Evolutionary conservation across 1,140 invertebrate genomes (phyloP).

Genomic region (Lysiphlebus fabarum): DNA sequence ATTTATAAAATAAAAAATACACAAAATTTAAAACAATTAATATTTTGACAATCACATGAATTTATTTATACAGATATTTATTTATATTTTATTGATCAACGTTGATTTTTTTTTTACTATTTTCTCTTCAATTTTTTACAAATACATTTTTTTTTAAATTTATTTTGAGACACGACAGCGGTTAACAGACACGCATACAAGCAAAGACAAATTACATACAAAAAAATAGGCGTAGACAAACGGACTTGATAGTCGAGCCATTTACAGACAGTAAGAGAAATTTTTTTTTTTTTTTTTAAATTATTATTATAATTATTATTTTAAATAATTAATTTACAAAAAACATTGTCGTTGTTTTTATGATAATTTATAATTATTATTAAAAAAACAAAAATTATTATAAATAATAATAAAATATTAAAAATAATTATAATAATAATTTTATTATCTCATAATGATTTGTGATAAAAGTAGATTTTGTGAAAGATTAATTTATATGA

Average conservation of each 20-base stretch:
- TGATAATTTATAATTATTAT: conserved; percentile 14
- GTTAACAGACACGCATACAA: conserved; percentile 26
- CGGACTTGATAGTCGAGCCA: conserved; percentile 32
- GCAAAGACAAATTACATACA: conserved; percentile 28
- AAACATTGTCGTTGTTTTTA: conserved; percentile 12
- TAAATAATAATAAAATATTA: too few species aligned
- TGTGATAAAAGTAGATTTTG: too few species aligned
- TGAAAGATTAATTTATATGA: too few species aligned
- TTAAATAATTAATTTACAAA: not conserved
- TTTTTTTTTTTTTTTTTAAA: too few species aligned
- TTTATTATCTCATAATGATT: too few species aligned
- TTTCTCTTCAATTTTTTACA: not conserved
- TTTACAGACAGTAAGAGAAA: conserved; percentile 31
- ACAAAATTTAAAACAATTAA: not conserved
- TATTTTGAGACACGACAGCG: conserved; percentile 30
- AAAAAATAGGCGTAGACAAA: conserved; percentile 32
- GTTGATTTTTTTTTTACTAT: conserved; percentile 7
- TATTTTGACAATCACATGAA: too few species aligned
- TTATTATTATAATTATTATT: conserved; percentile 21
- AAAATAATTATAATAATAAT: too few species aligned
- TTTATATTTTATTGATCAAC: not conserved
- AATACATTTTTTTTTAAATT: conserved; percentile 3
- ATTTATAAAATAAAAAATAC: not conserved
- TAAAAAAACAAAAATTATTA: not conserved
- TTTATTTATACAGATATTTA: not conserved